A percentile compares a stretch with the other conserved stretches of the same genome.
phyloP scores from a whole-genome alignment of 2,797 vertebrate genomes.

The Rhincodon typus region DNA sequence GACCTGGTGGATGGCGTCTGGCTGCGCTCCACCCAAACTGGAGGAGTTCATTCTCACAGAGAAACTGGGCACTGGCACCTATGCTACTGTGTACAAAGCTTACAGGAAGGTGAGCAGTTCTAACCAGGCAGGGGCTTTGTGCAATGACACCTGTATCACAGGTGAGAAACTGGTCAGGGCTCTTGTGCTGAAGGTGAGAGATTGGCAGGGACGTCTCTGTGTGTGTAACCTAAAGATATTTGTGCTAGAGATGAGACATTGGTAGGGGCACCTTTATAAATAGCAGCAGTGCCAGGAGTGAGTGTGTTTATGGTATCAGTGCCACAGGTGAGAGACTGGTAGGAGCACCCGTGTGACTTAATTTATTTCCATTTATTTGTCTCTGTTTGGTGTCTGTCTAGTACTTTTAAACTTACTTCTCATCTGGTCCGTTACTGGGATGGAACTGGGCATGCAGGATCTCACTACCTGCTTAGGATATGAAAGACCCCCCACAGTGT shows the following conservation, averaged over 20 bases:
- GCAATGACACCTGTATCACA: not conserved
- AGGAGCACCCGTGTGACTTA: not conserved
- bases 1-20: slow-evolving; percentile 60
- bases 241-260: slow-evolving; percentile 39
- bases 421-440: not conserved
- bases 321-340: not conserved
- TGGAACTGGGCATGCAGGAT: not conserved
- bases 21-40: slow-evolving; percentile 79
- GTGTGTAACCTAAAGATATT: slow-evolving; percentile 86
- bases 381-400: not conserved
- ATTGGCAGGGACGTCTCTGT: slow-evolving; percentile 51
- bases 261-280: not conserved
- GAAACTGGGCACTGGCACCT: slow-evolving; percentile 81
- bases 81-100: slow-evolving; percentile 90
- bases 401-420: not conserved
- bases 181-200: not conserved
- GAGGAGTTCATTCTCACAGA: slow-evolving; percentile 83
- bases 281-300: no score
- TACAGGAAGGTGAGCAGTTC: slow-evolving; percentile 69
- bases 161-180: not conserved
- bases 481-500: not conserved
- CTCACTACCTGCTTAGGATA: not conserved
- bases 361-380: not conserved
- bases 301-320: not conserved
- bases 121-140: not conserved